phyloP scores from a whole-genome alignment of 2,888 invertebrate species.

The Ectemnius lituratus region DNA sequence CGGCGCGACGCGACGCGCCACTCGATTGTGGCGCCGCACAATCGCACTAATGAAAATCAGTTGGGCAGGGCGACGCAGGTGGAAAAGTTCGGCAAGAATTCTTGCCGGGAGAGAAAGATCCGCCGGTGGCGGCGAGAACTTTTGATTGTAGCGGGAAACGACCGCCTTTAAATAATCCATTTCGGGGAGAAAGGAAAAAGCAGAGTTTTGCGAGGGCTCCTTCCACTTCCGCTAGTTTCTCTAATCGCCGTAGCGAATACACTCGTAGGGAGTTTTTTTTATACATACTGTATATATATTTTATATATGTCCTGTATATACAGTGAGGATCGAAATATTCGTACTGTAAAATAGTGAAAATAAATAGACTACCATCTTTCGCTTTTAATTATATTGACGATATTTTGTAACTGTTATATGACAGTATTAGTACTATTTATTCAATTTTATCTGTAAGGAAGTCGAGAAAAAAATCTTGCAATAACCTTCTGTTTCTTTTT shows the following conservation, averaged over 20 bases:
- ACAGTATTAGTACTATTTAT: too few species aligned
- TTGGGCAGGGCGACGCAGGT: background rate
- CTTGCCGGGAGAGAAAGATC: conserved; percentile 21
- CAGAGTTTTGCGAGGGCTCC: conserved; percentile 17
- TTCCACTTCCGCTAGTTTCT: conserved; percentile 33
- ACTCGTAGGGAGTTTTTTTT: conserved; percentile 24
- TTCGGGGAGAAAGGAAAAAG: background rate
- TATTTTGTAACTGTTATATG: too few species aligned
- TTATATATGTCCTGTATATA: too few species aligned
- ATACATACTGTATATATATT: conserved; percentile 15
- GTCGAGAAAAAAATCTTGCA: too few species aligned
- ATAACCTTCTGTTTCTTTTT: too few species aligned
- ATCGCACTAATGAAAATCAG: too few species aligned
- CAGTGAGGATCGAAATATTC: too few species aligned
- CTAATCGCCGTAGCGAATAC: conserved; percentile 22
- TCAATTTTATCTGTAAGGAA: too few species aligned
- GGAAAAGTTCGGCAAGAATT: background rate
- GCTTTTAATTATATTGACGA: too few species aligned
- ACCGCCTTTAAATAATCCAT: conserved; percentile 16
- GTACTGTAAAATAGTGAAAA: too few species aligned
- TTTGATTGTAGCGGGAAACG: conserved; percentile 29
- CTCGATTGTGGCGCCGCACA: too few species aligned
- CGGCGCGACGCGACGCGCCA: background rate
- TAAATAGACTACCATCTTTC: too few species aligned
- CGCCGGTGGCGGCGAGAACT: conserved; percentile 44